Base-by-base conservation (phyloP, 2,888 invertebrate genomes). In the Eucera pruinosa region DNA sequence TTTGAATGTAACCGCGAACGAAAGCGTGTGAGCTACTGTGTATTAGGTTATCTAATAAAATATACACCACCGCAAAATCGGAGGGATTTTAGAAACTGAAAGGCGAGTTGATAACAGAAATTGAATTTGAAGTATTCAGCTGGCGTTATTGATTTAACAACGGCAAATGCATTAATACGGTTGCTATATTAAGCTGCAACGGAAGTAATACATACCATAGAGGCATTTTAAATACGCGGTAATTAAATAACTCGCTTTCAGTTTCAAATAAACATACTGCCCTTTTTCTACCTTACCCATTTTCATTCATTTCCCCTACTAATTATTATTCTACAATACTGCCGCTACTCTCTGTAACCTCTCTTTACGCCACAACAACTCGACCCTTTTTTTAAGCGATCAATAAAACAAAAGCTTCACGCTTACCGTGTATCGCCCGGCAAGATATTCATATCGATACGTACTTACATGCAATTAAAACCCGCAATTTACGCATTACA, bases 401-500 rank as follows among this genome's bases (percentile, higher is more conserved):
- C 62, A 7, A 64, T 64, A 27, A 64, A 64, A 52, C 18, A 39
- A 52, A 64, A 39, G 52, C 27, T 27, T 27, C 15, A 20, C 48
- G 4, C 48, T 13, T n/a, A 48, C 23, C 23, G 13, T 33, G 3
- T 15, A 39, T 25, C 23, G 1, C 36, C 36, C 1, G 2, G 25
- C n/a, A 18, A 20, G 18, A 52, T 39, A 39, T 18, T 50, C 18
- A 2, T 7, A 36, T 25, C 2, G 25, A 27, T 52, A 39, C 52
- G 23, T 36, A n/a, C n/a, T n/a, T n/a, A n/a, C n/a, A n/a, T n/a
- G n/a, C n/a, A 50, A 62, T 62, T 48, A 52, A 45, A 65, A 65
- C 4, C 43, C 4, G 11, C 23, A 0, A 15, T 41, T 5, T n/a
- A 1, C 13, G 11, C 1, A 1, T 2, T 3, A 15, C 43, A 5